Conservation (phyloP, 2,797 vertebrate genomes). For the Anisognathus igniventris region DNA sequence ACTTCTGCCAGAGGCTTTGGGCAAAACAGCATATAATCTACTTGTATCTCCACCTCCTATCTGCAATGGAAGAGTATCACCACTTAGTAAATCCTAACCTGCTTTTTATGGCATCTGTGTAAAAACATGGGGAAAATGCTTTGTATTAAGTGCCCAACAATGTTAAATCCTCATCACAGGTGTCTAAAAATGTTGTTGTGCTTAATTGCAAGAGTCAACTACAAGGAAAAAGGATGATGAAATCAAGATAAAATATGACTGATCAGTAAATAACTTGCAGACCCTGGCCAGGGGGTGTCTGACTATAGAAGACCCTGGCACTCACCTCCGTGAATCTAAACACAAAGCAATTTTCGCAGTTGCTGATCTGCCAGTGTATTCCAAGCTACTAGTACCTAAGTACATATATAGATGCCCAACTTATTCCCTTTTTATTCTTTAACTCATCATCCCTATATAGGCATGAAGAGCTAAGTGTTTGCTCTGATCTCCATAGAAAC, state of each 20-base stretch:
- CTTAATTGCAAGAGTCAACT: not conserved
- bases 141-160: not conserved
- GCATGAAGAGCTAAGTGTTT: not conserved
- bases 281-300: not conserved
- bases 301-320: not conserved
- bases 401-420: not conserved
- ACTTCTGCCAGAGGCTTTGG: not conserved
- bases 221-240: not conserved
- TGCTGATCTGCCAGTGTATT: not conserved
- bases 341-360: not conserved
- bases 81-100: not conserved
- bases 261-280: not conserved
- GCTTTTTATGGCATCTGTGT: not conserved
- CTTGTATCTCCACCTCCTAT: not conserved
- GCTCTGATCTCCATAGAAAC: conserved; percentile 38
- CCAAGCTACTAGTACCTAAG: not conserved
- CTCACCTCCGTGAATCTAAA: not conserved
- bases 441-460: not conserved
- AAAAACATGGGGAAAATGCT: not conserved
- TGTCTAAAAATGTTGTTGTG: not conserved
- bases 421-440: not conserved
- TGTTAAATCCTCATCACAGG: not conserved
- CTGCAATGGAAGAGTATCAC: not conserved
- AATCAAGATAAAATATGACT: not conserved
- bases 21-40: not conserved